These are phyloP conservation scores for Eucriotettix oculatus DNA, from an alignment of 2,888 invertebrate species.

Conservation along the genomic window DNA sequence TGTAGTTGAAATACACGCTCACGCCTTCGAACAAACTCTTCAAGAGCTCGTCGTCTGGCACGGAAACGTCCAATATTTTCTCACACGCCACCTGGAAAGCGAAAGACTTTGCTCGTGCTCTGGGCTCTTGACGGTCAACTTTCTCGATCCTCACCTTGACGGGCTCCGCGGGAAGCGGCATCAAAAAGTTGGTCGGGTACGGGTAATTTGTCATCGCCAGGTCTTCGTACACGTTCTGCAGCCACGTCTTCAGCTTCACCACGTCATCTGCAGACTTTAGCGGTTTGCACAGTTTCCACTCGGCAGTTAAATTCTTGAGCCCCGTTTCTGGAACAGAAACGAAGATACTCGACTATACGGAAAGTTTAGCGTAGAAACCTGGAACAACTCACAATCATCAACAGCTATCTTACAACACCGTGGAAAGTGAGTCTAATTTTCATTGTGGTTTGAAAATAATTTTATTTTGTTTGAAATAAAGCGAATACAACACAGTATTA, in stretches of 20 bases:
- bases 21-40: constrained; percentile 48
- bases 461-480: too few relatives aligned
- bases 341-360: too few relatives aligned
- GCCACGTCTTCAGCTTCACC: constrained; percentile 44
- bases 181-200: constrained; percentile 67
- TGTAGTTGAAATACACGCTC: constrained; percentile 66
- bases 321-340: constrained; percentile 39
- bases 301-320: constrained; percentile 44
- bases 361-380: too few relatives aligned
- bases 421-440: too few relatives aligned
- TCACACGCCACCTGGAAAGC: constrained; percentile 33
- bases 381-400: too few relatives aligned
- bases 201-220: constrained; percentile 95
- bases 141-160: constrained; percentile 32
- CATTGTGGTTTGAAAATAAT: too few relatives aligned
- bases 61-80: constrained; percentile 25
- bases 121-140: not conserved
- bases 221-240: constrained; percentile 54
- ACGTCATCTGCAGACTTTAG: constrained; percentile 40
- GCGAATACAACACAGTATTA: too few relatives aligned
- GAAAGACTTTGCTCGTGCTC: not conserved
- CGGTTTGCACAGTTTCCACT: constrained; percentile 62
- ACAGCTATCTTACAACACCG: too few relatives aligned
- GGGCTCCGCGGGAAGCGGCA: constrained; percentile 70
- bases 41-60: constrained; percentile 35